phyloP scores from a whole-genome alignment of 2,888 invertebrate genomes.

The Melanargia galathea region DNA sequence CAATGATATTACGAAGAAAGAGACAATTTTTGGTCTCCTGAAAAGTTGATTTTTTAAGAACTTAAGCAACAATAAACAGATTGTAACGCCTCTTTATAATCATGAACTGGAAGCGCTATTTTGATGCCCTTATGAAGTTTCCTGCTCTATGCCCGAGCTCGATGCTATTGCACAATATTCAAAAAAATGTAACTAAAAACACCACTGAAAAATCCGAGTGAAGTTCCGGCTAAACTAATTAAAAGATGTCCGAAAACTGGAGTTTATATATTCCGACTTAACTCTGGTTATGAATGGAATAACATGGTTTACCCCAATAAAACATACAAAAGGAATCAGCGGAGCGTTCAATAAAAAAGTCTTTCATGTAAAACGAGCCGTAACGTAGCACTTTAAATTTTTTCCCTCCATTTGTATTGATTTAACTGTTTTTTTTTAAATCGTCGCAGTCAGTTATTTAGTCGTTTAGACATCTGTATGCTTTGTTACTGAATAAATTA shows the following conservation, averaged over 20 bases:
- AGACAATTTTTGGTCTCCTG: no score
- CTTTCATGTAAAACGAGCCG: slow-evolving; percentile 55
- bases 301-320: slow-evolving; percentile 56
- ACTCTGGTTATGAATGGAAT: slow-evolving; percentile 51
- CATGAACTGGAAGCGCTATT: no score
- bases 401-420: slow-evolving; percentile 52
- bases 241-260: slow-evolving; percentile 12
- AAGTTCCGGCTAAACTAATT: slow-evolving; percentile 9
- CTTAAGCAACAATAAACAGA: no score
- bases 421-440: slow-evolving; percentile 36
- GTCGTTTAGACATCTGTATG: slow-evolving; percentile 43
- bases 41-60: no score
- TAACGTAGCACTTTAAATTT: slow-evolving; percentile 55
- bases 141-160: neutral
- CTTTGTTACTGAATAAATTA: no score
- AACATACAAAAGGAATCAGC: slow-evolving; percentile 64
- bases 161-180: neutral
- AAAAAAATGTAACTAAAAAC: neutral
- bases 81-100: no score
- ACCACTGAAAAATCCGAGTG: neutral
- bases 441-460: slow-evolving; percentile 44
- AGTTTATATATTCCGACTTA: slow-evolving; percentile 19
- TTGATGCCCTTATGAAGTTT: no score
- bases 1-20: no score
- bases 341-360: slow-evolving; percentile 55